Evolutionary conservation across 2,797 vertebrate genomes (phyloP).

Genomic region (Labroides dimidiatus): DNA sequence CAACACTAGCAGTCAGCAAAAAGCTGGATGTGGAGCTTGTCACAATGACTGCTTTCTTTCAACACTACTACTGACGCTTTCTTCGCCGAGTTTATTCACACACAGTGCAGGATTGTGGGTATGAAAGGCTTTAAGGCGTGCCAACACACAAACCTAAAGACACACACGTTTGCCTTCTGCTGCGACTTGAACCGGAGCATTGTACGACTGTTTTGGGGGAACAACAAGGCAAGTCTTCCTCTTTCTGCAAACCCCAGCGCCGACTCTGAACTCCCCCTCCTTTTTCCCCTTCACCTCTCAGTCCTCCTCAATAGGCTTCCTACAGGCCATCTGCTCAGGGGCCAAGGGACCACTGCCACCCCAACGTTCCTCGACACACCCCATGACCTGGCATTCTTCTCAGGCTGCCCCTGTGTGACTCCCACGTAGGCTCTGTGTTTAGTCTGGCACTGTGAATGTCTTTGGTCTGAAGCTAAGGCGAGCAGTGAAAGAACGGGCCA

Average conservation of each 20-base stretch:
- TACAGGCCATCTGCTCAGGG: constrained; percentile 78
- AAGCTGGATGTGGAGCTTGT: constrained; percentile 70
- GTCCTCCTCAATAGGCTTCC: constrained; percentile 71
- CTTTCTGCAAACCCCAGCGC: constrained; percentile 57
- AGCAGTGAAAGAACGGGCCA: constrained; percentile 48
- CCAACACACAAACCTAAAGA: constrained; percentile 52
- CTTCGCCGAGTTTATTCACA: constrained; percentile 72
- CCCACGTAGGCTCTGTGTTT: constrained; percentile 72
- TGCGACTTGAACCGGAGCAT: constrained; percentile 66
- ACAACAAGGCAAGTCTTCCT: constrained; percentile 79
- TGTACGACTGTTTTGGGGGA: constrained; percentile 63
- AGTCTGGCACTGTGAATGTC: constrained; percentile 71
- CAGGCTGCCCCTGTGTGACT: constrained; percentile 61
- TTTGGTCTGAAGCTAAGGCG: constrained; percentile 47
- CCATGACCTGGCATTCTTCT: constrained; percentile 82
- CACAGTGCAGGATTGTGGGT: constrained; percentile 37
- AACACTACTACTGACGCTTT: constrained; percentile 53
- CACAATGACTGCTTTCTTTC: constrained; percentile 71
- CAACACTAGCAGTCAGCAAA: constrained; percentile 51
- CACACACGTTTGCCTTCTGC: constrained; percentile 74
- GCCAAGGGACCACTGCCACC: constrained; percentile 70
- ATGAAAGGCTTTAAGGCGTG: constrained; percentile 72
- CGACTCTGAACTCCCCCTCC: constrained; percentile 62
- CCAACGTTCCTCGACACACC: constrained; percentile 60
- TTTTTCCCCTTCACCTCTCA: constrained; percentile 52